Evolutionary conservation across 2,113 vertebrate species (phyloP), one percentile per base, ranked within the genome.

Genomic region (Calypte anna): DNA sequence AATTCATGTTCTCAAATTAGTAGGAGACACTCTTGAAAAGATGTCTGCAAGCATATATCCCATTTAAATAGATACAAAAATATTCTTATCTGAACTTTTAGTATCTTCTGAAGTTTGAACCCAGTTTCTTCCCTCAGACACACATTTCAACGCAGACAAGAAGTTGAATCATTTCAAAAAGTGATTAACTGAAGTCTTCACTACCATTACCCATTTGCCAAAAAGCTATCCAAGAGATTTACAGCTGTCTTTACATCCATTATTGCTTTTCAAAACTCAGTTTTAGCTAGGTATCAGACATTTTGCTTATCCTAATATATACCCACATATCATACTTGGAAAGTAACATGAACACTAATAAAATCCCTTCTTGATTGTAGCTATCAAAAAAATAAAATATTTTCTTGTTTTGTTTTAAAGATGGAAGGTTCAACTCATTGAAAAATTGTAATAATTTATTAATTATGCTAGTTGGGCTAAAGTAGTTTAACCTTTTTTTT

Each of bases 141-240:
- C 6, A 58, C 43, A 61, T 68, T 93, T 90, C 82, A 93, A 81
- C 88, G 88, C 6, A 10, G 85, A 83, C 30, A 83, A 83, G 50
- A 93, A 95, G 38, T 21, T 77, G 55, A 93, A 78, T 19, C 30
- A 68, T 83, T 94, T 90, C 64, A 94, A 95, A 57, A 36, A 78
- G 83, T 14, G n/a, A 88, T 70, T 74, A 86, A 86, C 44, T 83
- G 74, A 28, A 69, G 78, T 51, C 69, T 75, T 86, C 30, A 46
- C 59, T 95, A 81, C 44, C 76, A 86, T 63, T 72, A 93, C 22
- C 12, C n/a, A 74, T 88, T 88, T 83, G 68, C 73, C 64, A 86
- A 84, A 95, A 94, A 89, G 28, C 27, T 62, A 74, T 75, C 46
- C 53, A 62, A 38, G 38, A 96, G 79, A 90, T 61, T 88, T 75